Base-by-base conservation (phyloP, 2,113 vertebrate species). In the Chauna torquata region DNA sequence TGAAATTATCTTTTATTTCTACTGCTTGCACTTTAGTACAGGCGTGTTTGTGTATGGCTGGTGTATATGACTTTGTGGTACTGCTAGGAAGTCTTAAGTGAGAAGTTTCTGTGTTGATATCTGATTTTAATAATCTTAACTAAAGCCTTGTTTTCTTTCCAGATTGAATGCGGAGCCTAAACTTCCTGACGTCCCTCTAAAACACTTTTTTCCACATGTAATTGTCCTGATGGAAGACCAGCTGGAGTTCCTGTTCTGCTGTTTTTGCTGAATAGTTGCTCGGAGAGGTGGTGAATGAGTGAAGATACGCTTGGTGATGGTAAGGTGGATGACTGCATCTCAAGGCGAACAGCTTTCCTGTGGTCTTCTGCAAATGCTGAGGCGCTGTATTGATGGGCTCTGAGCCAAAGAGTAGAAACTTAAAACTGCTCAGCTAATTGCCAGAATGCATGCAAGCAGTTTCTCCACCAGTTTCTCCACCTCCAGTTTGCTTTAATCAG, bases 221-320 rank as follows among this genome's bases (percentile, higher is more conserved):
- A 15, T 70, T 74, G 12, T 91, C 32, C 42, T 2, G 3, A 38
- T 74, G 84, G 91, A 91, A 65, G 49, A 69, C 8, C 3, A 9
- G 3, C 44, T 1, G 2, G 16, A 9, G 3, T 47, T 93, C 65
- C 12, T 4, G 15, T 64, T 18, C 40, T 86, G 85, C 76, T 45
- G 6, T 50, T 88, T 3, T 3, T 69, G 36, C 65, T 85, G 61
- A 76, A 2, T 3, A 4, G 47, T 28, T 74, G 40, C 36, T 28
- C 44, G 81, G 68, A 87, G 86, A 62, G 58, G 92, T 82, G 93
- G 78, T 95, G 94, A 13, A 12, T 91, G 90, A 90, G 66, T 8
- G n/a, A 54, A 62, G 61, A 79, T 24, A 40, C 9, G 1, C 8
- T 61, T 2, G 3, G 88, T 82, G 91, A 80, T 94, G 95, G 94